Base-by-base conservation (phyloP, 2,113 vertebrate genomes). In the Rhombomys opimus region DNA sequence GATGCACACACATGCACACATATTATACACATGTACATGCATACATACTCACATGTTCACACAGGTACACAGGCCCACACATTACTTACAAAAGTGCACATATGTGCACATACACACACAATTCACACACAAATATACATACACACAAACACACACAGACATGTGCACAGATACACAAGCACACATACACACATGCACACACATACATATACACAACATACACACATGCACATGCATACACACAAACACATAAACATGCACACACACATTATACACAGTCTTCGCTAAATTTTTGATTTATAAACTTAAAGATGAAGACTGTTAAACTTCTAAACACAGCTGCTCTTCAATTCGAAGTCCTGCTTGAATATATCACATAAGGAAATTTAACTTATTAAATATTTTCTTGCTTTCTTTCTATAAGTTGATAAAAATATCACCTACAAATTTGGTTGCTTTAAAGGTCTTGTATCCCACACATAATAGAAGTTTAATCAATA, bases 371-470 rank as follows among this genome's bases (percentile, higher is more conserved):
- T 81, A 7, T 61, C 5, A 70, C 7, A 80, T 59, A 4, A 13
- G 50, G 50, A 85, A 94, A 65, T 88, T 77, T 91, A 63, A 82
- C 75, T 14, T 76, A 23, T 94, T 67, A 90, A 91, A 91, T 59
- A 80, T 1, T 89, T 87, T 93, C 22, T 54, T 61, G 1, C 22
- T 59, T 95, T 41, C 46, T 57, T 93, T 20, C 9, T 65, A 41
- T 82, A 76, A 94, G 22, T 52, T 82, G 57, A 6, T 86, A 20
- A 57, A 57, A 84, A 27, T 86, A 68, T 25, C 89, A 67, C 15
- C 20, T 87, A 73, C 23, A 91, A n/a, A 27, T 77, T 46, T 7
- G 4, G 1, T 85, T 81, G 0, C 73, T 86, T 17, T 54, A 22
- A 90, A 65, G n/a, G 81, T 70, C 20, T 27, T 30, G 65, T 52